Evolutionary conservation across 2,888 invertebrate species (phyloP).

Genomic region (Xestia c-nigrum): DNA sequence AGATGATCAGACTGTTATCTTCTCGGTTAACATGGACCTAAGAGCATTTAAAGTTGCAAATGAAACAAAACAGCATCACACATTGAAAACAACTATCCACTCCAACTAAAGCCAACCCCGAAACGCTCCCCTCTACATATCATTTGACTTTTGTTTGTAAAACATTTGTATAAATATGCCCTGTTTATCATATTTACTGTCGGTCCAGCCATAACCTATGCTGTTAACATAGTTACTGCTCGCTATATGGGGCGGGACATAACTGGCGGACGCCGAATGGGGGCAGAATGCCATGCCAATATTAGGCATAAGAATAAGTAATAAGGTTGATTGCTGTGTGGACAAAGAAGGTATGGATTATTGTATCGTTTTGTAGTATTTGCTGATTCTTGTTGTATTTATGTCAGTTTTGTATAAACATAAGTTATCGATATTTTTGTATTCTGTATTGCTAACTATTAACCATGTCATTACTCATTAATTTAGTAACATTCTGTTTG

Average conservation of each 20-base stretch:
- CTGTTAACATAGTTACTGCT: conserved; percentile 56
- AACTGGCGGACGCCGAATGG: conserved; percentile 47
- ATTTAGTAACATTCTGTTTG: neutral
- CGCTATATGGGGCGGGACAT: conserved; percentile 51
- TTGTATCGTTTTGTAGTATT: conserved; percentile 45
- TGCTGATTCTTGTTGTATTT: conserved; percentile 32
- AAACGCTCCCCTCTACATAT: conserved; percentile 26
- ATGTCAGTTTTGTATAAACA: conserved; percentile 20
- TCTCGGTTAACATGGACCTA: too few relatives aligned
- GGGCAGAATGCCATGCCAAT: conserved; percentile 60
- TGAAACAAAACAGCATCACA: conserved; percentile 19
- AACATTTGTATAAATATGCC: conserved; percentile 62
- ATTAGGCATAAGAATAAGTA: conserved; percentile 53
- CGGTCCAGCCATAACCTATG: conserved; percentile 53
- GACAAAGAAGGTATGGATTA: conserved; percentile 56
- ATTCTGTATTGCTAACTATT: neutral
- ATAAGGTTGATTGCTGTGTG: conserved; percentile 57
- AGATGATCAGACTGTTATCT: too few relatives aligned
- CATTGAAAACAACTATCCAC: conserved; percentile 3
- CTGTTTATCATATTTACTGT: conserved; percentile 68
- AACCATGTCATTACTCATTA: neutral
- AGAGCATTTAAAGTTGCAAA: conserved; percentile 1
- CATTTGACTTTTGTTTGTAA: conserved; percentile 61
- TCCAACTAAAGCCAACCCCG: neutral
- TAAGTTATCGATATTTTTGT: neutral